A percentile compares a stretch with the other conserved stretches of the same genome.
These are phyloP conservation scores for Oxycera nigricornis DNA, from an alignment of 2,888 invertebrate genomes.

Conservation along the genomic window DNA sequence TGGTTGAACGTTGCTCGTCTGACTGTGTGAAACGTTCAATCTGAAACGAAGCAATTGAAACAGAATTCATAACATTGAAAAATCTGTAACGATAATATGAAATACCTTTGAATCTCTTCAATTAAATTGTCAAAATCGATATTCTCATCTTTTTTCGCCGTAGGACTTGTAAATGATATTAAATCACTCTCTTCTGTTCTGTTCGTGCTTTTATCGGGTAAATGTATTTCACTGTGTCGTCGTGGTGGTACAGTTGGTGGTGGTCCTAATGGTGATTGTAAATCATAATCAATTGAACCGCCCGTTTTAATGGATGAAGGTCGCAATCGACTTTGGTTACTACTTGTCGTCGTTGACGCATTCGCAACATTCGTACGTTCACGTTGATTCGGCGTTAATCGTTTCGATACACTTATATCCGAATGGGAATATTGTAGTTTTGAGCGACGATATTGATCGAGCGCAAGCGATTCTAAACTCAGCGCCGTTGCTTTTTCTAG, in stretches of 20 bases:
- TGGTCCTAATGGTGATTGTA: constrained; percentile 59
- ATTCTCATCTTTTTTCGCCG: constrained; percentile 63
- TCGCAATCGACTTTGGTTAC: constrained; percentile 61
- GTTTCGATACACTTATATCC: constrained; percentile 38
- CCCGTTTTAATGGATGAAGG: constrained; percentile 65
- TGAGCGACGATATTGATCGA: constrained; percentile 80
- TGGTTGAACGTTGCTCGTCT: constrained; percentile 43
- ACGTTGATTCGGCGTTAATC: constrained; percentile 4
- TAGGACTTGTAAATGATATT: constrained; percentile 76
- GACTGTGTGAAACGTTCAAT: constrained; percentile 38
- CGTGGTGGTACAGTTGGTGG: constrained; percentile 59
- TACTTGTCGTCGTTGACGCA: constrained; percentile 49
- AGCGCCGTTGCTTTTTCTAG: constrained; percentile 87
- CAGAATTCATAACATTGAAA: neutral
- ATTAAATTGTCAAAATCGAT: constrained; percentile 69
- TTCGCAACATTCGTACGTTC: constrained; percentile 40
- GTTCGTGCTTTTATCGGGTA: constrained; percentile 30
- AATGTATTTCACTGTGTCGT: constrained; percentile 49
- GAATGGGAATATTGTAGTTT: constrained; percentile 57
- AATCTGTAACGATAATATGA: neutral
- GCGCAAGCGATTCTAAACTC: constrained; percentile 83
- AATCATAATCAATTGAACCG: constrained; percentile 31
- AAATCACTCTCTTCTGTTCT: constrained; percentile 63
- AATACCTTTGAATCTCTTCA: constrained; percentile 66
- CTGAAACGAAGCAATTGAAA: constrained; percentile 23